Evolutionary conservation across 2,888 invertebrate species (phyloP), one percentile per base, ranked within the genome.

Genomic region (Mystacides longicornis): DNA sequence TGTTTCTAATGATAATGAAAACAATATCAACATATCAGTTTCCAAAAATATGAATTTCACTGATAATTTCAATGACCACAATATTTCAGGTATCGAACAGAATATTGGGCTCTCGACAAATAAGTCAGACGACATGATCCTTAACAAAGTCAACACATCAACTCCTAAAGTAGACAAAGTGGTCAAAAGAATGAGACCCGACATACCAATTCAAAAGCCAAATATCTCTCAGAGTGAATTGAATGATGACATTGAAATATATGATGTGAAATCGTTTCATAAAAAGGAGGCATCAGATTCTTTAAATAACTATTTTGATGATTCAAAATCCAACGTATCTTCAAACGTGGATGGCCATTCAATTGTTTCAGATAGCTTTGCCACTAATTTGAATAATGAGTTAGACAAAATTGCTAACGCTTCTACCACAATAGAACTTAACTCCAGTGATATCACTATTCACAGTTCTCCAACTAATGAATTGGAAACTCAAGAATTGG

Each of bases 401-500:
- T 58, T 57, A 19, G 77, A 77, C 33, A 76, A 73, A 64, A 74
- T 74, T 42, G 50, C 33, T 20, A 52, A 48, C 23, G 51, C 54
- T 14, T 76, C 77, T 1, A 86, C 85, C 21, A 87, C 85, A 1
- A 86, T 87, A 53, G 87, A 87, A 67, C 69, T 87, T 20, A 86
- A 87, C 65, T 80, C 86, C 2, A 82, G 85, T 58, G 86, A 87
- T 63, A 85, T 87, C 52, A 87, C 86, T 3, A 82, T 87, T 42
- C 87, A 87, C 65, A 85, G 85, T 66, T 81, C 82, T 11, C 82
- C 84, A 37, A 71, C 77, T 46, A 81, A 81, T 54, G 75, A 80
- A 62, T 68, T 73, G 9, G 78, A 79, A 1, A 68, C 73, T 7
- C 78, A 79, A 1, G 69, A 73, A 54, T 68, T 73, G 55, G 80